Conservation (phyloP, 2,888 invertebrate genomes). For the Drosophila demipolita region DNA sequence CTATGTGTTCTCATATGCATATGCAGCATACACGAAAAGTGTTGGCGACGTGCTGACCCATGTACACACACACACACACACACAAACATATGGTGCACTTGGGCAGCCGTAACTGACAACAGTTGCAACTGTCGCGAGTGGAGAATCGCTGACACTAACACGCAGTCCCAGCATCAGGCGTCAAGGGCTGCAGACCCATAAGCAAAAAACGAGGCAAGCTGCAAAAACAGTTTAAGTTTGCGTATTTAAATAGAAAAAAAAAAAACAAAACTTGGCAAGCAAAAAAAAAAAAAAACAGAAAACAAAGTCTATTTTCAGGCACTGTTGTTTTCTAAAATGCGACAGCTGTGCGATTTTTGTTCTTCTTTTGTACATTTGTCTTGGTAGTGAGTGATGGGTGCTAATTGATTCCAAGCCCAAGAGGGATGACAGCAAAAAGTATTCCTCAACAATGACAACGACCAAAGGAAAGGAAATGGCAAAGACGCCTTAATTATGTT, state of each 20-base stretch:
- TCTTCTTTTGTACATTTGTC: slow-evolving; percentile 17
- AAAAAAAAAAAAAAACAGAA: background rate
- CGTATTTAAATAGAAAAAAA: slow-evolving; percentile 19
- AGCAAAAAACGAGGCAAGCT: background rate
- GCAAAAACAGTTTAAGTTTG: slow-evolving; percentile 30
- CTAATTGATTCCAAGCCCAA: slow-evolving; percentile 71
- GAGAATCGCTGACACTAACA: slow-evolving; percentile 46
- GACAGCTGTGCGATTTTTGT: slow-evolving; percentile 14
- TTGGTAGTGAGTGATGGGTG: slow-evolving; percentile 43
- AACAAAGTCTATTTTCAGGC: background rate
- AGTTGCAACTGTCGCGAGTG: slow-evolving; percentile 54
- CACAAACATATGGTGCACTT: slow-evolving; percentile 38
- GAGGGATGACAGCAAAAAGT: slow-evolving; percentile 30
- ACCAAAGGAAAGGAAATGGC: slow-evolving; percentile 3
- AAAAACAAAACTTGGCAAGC: background rate
- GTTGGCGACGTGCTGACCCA: slow-evolving; percentile 42
- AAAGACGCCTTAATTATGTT: slow-evolving; percentile 70
- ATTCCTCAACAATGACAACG: slow-evolving; percentile 15
- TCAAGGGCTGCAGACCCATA: slow-evolving; percentile 12
- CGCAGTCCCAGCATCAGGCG: slow-evolving; percentile 12
- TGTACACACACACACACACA: slow-evolving; percentile 7
- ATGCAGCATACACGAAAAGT: slow-evolving; percentile 13
- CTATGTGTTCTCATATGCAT: background rate
- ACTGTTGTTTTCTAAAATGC: slow-evolving; percentile 27
- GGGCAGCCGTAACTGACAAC: slow-evolving; percentile 47